Evolutionary conservation across 2,113 vertebrate species (phyloP).

Genomic region (Callospermophilus lateralis): DNA sequence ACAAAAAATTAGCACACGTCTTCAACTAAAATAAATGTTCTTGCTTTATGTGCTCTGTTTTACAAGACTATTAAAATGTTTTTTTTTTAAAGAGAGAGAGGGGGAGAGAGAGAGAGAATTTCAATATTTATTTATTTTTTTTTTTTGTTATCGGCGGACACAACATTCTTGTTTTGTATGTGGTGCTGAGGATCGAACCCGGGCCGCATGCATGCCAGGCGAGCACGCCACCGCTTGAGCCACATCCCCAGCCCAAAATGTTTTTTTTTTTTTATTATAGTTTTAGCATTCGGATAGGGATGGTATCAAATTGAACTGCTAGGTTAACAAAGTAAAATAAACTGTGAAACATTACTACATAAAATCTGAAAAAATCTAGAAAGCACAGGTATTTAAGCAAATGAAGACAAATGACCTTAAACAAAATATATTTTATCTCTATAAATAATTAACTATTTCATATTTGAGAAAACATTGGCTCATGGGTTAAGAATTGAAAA

Average conservation of each 20-base stretch:
- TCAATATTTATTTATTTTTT: no score
- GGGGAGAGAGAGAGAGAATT: no score
- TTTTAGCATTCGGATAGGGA: constrained; percentile 82
- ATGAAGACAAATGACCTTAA: not conserved
- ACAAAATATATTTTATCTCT: not conserved
- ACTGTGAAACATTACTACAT: constrained; percentile 50
- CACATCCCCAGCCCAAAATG: no score
- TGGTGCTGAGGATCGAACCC: no score
- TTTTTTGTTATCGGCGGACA: no score
- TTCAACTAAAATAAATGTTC: constrained; percentile 85
- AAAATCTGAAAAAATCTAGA: constrained; percentile 61
- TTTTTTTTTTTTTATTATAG: constrained; percentile 83
- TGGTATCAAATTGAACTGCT: constrained; percentile 79
- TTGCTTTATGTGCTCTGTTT: constrained; percentile 87
- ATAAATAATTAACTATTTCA: not conserved
- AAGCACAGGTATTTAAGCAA: constrained; percentile 31
- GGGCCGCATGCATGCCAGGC: no score
- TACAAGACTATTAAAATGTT: constrained; percentile 84
- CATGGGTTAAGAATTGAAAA: not conserved
- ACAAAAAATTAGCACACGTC: constrained; percentile 88
- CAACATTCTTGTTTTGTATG: no score
- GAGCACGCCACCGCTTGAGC: no score
- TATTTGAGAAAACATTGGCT: not conserved
- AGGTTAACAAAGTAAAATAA: constrained; percentile 78
- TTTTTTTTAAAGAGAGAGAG: no score